Conservation (phyloP, 2,797 vertebrate genomes). For the Lacerta viridis region DNA sequence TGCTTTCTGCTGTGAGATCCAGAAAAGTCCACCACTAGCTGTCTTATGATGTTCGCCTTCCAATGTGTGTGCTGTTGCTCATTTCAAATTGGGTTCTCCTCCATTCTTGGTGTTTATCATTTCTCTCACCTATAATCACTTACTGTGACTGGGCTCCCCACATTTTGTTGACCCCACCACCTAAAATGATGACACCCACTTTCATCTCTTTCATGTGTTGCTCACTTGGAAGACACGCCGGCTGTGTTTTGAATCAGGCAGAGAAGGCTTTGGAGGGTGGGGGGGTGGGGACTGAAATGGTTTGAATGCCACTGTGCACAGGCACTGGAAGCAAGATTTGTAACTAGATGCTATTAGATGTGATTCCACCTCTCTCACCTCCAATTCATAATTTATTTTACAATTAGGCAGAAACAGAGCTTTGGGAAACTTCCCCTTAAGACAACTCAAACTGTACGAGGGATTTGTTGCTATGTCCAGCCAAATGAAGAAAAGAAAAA, state of each 20-base stretch:
- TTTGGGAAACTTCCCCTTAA: slow-evolving; percentile 47
- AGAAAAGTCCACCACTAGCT: background rate
- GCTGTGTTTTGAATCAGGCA: slow-evolving; percentile 7
- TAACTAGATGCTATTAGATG: slow-evolving; percentile 44
- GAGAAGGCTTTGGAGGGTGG: slow-evolving; percentile 34
- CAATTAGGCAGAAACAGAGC: slow-evolving; percentile 30
- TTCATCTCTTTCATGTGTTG: background rate
- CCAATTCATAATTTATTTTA: slow-evolving; percentile 56
- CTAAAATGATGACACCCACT: slow-evolving; percentile 1
- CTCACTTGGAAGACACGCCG: background rate
- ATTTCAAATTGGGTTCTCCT: slow-evolving; percentile 4
- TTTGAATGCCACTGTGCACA: slow-evolving; percentile 31
- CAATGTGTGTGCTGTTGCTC: background rate
- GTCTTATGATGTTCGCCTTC: slow-evolving; percentile 7
- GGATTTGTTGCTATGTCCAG: slow-evolving; percentile 41
- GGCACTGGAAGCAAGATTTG: slow-evolving; percentile 26
- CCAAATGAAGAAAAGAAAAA: background rate
- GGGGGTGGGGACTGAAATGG: slow-evolving; percentile 20
- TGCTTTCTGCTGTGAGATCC: background rate
- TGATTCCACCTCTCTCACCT: slow-evolving; percentile 50
- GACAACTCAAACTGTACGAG: slow-evolving; percentile 24
- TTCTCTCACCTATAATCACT: slow-evolving; percentile 18
- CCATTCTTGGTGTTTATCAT: slow-evolving; percentile 3
- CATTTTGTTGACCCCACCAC: background rate
- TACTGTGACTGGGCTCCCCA: background rate